phyloP scores from a whole-genome alignment of 2,888 invertebrate genomes.

The Ichneumoninae sp. region DNA sequence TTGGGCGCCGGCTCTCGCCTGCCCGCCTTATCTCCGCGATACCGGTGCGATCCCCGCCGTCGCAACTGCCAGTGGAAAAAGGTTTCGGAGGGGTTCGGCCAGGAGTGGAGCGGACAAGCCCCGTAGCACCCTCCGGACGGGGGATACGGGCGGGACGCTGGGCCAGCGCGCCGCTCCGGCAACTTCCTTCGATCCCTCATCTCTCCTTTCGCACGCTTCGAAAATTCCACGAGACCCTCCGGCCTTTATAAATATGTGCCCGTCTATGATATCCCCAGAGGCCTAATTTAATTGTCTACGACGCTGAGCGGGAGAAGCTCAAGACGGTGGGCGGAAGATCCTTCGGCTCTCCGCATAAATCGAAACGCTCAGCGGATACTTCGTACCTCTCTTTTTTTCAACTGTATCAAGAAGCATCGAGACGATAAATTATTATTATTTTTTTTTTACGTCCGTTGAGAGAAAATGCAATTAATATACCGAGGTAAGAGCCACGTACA shows the following conservation, averaged over 20 bases:
- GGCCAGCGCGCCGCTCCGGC: slow-evolving; percentile 34
- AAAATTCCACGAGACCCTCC: slow-evolving; percentile 21
- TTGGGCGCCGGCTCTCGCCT: slow-evolving; percentile 14
- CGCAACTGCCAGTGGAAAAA: slow-evolving; percentile 36
- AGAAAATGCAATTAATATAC: not conserved
- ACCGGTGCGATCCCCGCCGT: slow-evolving; percentile 26
- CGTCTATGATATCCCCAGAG: slow-evolving; percentile 50
- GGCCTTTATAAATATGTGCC: slow-evolving; percentile 63
- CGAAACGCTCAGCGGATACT: slow-evolving; percentile 21
- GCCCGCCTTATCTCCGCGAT: slow-evolving; percentile 44
- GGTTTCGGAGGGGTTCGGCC: slow-evolving; percentile 25
- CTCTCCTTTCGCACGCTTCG: slow-evolving; percentile 62
- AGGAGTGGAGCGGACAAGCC: slow-evolving; percentile 8
- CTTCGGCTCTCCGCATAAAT: slow-evolving; percentile 30
- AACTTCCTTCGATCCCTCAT: slow-evolving; percentile 65
- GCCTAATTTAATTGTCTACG: slow-evolving; percentile 64
- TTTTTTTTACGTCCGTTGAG: not conserved
- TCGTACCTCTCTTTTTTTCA: not conserved
- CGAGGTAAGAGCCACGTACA: not conserved
- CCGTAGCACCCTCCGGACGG: not conserved
- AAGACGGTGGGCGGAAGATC: not conserved
- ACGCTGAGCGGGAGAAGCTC: slow-evolving; percentile 10
- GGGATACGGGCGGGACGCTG: slow-evolving; percentile 13
- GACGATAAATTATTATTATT: not conserved
- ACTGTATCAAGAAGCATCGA: not conserved